Evolutionary conservation across 2,113 vertebrate species (phyloP).

Genomic region (Psophia crepitans): DNA sequence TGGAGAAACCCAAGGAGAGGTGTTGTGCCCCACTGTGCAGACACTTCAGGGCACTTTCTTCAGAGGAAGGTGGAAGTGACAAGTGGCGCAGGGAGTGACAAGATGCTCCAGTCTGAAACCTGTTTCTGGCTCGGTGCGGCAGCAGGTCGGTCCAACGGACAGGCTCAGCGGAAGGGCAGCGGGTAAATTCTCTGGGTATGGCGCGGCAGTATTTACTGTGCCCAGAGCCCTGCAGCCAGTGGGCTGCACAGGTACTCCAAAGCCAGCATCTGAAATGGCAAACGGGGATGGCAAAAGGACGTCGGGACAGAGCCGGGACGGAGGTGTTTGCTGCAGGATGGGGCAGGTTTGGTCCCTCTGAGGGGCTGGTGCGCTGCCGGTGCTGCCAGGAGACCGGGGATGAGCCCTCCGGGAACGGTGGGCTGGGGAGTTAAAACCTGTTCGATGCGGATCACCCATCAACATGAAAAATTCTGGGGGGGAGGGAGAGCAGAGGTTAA

Average conservation of each 20-base stretch:
- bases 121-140: fast-evolving
- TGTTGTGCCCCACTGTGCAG: too few species aligned
- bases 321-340: neutral
- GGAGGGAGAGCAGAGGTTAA: neutral
- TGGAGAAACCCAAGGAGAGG: neutral
- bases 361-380: neutral
- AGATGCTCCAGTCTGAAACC: neutral
- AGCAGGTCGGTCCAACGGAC: fast-evolving
- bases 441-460: neutral
- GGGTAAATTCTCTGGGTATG: fast-evolving
- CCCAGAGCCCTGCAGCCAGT: neutral
- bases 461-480: neutral
- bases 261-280: neutral
- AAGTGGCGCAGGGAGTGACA: fast-evolving
- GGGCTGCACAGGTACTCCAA: neutral
- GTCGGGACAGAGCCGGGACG: fast-evolving
- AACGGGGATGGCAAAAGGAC: neutral
- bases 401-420: neutral
- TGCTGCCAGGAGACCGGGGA: fast-evolving
- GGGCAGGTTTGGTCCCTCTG: too few species aligned
- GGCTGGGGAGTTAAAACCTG: neutral
- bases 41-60: neutral
- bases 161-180: neutral
- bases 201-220: fast-evolving
- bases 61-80: neutral